Evolutionary conservation across 2,888 invertebrate genomes (phyloP).

Genomic region (Tribolium freemani): DNA sequence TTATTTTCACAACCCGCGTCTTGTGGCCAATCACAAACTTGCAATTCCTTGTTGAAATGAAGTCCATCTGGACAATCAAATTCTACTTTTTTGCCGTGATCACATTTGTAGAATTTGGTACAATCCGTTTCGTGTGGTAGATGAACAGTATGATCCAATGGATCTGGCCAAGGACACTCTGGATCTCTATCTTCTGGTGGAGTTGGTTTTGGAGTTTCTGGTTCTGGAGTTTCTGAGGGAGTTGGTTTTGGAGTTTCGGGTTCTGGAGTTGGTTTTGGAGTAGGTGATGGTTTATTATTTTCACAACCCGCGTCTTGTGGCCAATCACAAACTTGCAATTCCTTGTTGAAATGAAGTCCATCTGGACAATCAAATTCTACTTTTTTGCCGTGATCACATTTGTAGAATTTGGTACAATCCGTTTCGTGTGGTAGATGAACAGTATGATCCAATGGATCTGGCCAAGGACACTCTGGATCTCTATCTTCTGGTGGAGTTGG

Average conservation of each 20-base stretch:
- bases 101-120: slow-evolving; percentile 48
- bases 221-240: not conserved
- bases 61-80: slow-evolving; percentile 35
- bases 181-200: slow-evolving; percentile 29
- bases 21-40: slow-evolving; percentile 44
- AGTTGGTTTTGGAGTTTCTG: slow-evolving; percentile 8
- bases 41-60: slow-evolving; percentile 33
- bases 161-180: slow-evolving; percentile 44
- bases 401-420: slow-evolving; percentile 48
- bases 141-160: slow-evolving; percentile 38
- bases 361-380: slow-evolving; percentile 38
- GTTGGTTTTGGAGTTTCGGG: slow-evolving; percentile 24
- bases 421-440: slow-evolving; percentile 47
- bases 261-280: slow-evolving; percentile 5
- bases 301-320: slow-evolving; percentile 33
- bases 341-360: slow-evolving; percentile 34
- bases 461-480: slow-evolving; percentile 43
- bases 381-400: slow-evolving; percentile 44
- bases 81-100: slow-evolving; percentile 40
- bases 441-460: slow-evolving; percentile 36
- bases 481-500: slow-evolving; percentile 15
- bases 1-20: slow-evolving; percentile 28
- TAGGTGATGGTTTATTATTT: slow-evolving; percentile 2
- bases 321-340: slow-evolving; percentile 43
- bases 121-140: slow-evolving; percentile 48